A percentile compares a stretch with the other conserved stretches of the same genome.
These are phyloP conservation scores for Lepidocyrtoides sp. DNA, from an alignment of 2,888 invertebrate genomes.

Conservation along the genomic window DNA sequence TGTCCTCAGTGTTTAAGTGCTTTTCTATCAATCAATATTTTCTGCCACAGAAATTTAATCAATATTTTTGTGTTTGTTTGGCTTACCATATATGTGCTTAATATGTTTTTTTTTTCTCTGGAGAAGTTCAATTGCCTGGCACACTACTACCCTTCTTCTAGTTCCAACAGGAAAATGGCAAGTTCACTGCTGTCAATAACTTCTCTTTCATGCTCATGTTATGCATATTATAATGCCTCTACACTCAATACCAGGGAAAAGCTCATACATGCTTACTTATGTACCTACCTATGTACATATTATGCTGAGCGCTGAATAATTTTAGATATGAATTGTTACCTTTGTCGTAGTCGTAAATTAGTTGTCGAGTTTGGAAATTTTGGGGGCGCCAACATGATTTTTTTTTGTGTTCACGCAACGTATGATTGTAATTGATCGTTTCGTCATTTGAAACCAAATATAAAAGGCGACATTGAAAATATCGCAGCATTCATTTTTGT, in stretches of 20 bases:
- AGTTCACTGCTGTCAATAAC: conserved; percentile 50
- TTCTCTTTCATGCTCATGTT: too few species aligned
- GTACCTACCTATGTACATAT: background rate
- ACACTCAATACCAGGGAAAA: background rate
- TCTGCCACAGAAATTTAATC: background rate
- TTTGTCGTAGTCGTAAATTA: background rate
- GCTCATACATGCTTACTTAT: too few species aligned
- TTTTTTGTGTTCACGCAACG: background rate
- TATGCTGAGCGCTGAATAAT: background rate
- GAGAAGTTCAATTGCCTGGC: background rate
- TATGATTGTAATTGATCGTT: too few species aligned
- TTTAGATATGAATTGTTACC: background rate
- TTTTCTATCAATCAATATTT: background rate
- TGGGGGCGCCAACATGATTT: background rate
- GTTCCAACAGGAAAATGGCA: background rate
- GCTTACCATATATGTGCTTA: background rate
- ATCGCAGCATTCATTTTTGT: too few species aligned
- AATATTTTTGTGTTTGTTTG: background rate
- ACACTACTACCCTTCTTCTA: background rate
- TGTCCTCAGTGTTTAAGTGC: too few species aligned
- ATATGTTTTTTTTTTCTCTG: background rate
- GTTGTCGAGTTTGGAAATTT: background rate
- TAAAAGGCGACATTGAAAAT: background rate
- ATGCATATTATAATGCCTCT: background rate
- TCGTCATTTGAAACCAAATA: background rate